These are phyloP conservation scores for Garrulus glandarius DNA, from an alignment of 2,797 vertebrate species.

Conservation along the genomic window DNA sequence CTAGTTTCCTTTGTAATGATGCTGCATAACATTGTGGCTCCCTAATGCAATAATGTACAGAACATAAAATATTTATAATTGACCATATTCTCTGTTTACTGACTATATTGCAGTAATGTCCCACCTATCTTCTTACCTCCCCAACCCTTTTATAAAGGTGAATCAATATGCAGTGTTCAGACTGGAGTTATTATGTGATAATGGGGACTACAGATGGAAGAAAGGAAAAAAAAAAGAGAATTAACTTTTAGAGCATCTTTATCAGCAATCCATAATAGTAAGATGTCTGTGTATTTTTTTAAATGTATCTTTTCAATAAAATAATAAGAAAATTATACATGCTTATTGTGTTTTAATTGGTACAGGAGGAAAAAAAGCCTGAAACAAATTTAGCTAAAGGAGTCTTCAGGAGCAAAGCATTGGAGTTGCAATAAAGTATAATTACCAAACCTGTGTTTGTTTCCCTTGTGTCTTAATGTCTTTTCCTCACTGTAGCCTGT, in stretches of 20 bases:
- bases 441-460: neutral
- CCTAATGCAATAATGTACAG: slow-evolving; percentile 96
- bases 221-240: slow-evolving; percentile 46
- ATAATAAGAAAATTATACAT: slow-evolving; percentile 56
- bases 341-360: neutral
- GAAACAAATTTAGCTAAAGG: neutral
- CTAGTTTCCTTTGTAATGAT: slow-evolving; percentile 77
- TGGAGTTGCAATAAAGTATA: neutral
- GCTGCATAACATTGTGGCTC: slow-evolving; percentile 83
- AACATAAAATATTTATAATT: slow-evolving; percentile 82
- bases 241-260: slow-evolving; percentile 76
- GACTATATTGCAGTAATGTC: slow-evolving; percentile 73
- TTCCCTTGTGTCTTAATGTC: neutral
- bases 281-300: slow-evolving; percentile 86
- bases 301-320: slow-evolving; percentile 86
- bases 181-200: slow-evolving; percentile 61
- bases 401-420: neutral
- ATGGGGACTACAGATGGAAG: slow-evolving; percentile 65
- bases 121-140: slow-evolving; percentile 24
- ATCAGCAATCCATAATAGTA: slow-evolving; percentile 78
- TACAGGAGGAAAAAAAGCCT: neutral
- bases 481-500: neutral
- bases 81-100: slow-evolving; percentile 79
- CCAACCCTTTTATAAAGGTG: slow-evolving; percentile 66
- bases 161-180: slow-evolving; percentile 54